phyloP scores from a whole-genome alignment of 2,113 vertebrate genomes.

The Philantomba maxwellii region DNA sequence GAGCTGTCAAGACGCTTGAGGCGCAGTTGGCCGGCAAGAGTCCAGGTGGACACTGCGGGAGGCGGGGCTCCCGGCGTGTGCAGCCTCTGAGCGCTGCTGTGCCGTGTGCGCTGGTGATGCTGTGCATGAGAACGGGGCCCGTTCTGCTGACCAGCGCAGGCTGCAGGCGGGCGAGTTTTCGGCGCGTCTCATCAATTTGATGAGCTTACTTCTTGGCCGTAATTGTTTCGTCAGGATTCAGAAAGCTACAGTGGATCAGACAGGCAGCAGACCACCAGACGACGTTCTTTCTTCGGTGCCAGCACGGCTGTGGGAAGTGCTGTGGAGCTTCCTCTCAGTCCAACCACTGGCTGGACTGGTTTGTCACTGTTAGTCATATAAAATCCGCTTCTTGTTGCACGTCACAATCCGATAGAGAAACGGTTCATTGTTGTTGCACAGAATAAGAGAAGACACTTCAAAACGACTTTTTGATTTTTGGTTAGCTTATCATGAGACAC shows the following conservation, averaged over 20 bases:
- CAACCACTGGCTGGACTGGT: background rate
- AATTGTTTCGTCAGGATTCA: background rate
- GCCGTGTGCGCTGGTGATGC: fast-evolving
- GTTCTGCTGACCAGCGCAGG: background rate
- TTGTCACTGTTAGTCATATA: background rate
- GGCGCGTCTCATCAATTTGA: background rate
- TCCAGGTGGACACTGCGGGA: background rate
- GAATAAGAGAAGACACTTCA: background rate
- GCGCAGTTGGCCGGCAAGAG: background rate
- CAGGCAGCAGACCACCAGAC: background rate
- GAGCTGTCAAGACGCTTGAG: background rate
- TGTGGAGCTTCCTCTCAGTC: background rate
- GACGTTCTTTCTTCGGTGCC: fast-evolving
- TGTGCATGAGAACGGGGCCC: background rate
- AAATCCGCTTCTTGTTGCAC: background rate
- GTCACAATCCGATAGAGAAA: background rate
- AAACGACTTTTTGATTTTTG: background rate
- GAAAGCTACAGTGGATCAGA: background rate
- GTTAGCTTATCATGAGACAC: background rate
- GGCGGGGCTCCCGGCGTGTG: background rate
- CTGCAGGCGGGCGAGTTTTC: background rate
- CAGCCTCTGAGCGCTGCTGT: background rate
- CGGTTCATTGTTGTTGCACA: background rate
- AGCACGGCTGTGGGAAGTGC: background rate
- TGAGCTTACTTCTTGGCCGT: background rate